These are phyloP conservation scores for Scaptomyza flava DNA, from an alignment of 2,888 invertebrate species.

Conservation along the genomic window DNA sequence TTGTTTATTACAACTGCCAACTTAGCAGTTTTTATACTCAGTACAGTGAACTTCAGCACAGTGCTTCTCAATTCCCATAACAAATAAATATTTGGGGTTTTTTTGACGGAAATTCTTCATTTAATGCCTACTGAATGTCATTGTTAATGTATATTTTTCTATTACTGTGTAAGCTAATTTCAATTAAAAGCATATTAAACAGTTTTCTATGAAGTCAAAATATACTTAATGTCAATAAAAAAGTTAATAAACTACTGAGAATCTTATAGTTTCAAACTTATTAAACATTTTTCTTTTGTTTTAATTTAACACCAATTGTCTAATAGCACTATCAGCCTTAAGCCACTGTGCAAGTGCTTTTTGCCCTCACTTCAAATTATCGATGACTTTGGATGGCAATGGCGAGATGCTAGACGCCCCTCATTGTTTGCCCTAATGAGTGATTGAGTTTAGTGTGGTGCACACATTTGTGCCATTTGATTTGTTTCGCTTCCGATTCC, in stretches of 20 bases:
- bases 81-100: background rate
- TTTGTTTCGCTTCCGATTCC: constrained; percentile 75
- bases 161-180: too few species aligned
- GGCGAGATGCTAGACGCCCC: constrained; percentile 48
- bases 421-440: constrained; percentile 71
- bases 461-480: constrained; percentile 58
- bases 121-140: background rate
- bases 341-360: constrained; percentile 34
- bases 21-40: constrained; percentile 33
- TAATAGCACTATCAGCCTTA: background rate
- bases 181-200: too few species aligned
- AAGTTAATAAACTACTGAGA: too few species aligned
- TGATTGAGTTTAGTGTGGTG: constrained; percentile 64
- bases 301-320: background rate
- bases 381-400: constrained; percentile 49
- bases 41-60: constrained; percentile 19
- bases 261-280: too few species aligned
- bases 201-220: too few species aligned
- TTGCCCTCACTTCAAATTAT: constrained; percentile 26
- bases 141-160: background rate
- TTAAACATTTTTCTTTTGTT: too few species aligned
- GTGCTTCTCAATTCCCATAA: constrained; percentile 17
- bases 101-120: background rate
- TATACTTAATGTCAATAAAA: too few species aligned
- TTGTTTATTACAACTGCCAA: constrained; percentile 58